These are phyloP conservation scores for Danio albolineatus DNA, from an alignment of 2,797 vertebrate genomes.

Conservation along the genomic window DNA sequence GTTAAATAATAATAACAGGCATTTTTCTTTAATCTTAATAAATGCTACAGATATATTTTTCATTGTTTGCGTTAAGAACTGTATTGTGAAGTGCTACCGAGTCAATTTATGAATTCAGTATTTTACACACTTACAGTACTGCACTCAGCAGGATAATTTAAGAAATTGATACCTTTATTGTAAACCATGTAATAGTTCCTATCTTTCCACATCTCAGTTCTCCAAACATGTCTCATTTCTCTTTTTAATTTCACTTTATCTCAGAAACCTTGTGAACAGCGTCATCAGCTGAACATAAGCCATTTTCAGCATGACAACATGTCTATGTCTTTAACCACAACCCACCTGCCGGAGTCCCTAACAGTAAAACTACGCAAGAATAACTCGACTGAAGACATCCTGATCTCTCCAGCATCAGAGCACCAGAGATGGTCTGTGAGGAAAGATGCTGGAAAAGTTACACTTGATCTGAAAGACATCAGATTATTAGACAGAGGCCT, in stretches of 20 bases:
- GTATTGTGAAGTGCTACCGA: background rate
- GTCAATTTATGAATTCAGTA: background rate
- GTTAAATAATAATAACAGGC: background rate
- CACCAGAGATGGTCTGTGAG: conserved; percentile 27
- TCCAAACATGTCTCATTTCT: background rate
- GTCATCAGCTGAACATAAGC: background rate
- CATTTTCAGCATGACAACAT: background rate
- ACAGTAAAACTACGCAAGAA: background rate
- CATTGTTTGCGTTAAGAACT: background rate
- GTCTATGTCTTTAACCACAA: background rate
- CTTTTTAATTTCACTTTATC: conserved; percentile 23
- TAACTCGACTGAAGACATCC: background rate
- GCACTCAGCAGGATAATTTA: background rate
- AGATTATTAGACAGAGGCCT: background rate
- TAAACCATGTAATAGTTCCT: background rate
- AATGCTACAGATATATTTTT: background rate
- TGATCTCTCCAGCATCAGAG: background rate
- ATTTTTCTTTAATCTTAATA: background rate
- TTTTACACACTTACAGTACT: background rate
- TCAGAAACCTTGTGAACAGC: background rate
- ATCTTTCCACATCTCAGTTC: conserved; percentile 5
- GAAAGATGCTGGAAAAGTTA: background rate
- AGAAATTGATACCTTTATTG: background rate
- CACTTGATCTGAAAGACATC: conserved; percentile 4
- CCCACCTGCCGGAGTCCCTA: background rate